Percentiles rank a stretch among this genome's conserved stretches.
phyloP scores from a whole-genome alignment of 2,113 vertebrate species.

The Hippocampus abdominalis region DNA sequence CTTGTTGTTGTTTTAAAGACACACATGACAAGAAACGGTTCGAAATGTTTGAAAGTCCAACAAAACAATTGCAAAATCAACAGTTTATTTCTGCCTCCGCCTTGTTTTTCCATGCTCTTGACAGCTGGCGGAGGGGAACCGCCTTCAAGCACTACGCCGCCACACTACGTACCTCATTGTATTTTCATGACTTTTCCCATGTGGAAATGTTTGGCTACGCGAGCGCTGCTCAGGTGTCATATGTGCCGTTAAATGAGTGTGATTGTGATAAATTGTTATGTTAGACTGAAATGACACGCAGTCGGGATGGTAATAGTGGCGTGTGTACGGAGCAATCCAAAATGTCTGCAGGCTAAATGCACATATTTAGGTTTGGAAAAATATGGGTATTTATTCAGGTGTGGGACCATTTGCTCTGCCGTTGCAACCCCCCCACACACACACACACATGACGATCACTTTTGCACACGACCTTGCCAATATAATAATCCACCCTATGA shows the following conservation, averaged over 20 bases:
- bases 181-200: constrained; percentile 65
- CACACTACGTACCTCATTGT: constrained; percentile 51
- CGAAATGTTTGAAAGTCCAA: not conserved
- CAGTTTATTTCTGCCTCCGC: constrained; percentile 21
- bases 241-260: constrained; percentile 55
- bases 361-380: constrained; percentile 74
- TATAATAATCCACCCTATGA: constrained; percentile 51
- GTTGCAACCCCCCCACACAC: constrained; percentile 4
- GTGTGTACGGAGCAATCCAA: constrained; percentile 64
- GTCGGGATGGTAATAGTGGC: constrained; percentile 64
- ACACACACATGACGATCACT: constrained; percentile 48
- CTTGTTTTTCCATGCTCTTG: constrained; percentile 37
- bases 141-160: constrained; percentile 34
- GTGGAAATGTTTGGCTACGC: constrained; percentile 68
- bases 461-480: constrained; percentile 39
- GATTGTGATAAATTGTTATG: constrained; percentile 75
- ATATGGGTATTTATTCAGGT: constrained; percentile 79
- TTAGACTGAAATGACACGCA: constrained; percentile 68
- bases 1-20: not conserved
- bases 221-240: constrained; percentile 59
- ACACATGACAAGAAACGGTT: not conserved
- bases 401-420: constrained; percentile 45
- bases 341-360: constrained; percentile 71
- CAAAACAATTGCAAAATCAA: constrained; percentile 20
- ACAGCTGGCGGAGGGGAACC: constrained; percentile 29